These are phyloP conservation scores for Strongylocentrotus purpuratus DNA, from an alignment of 35 echinoderm and acorn worm species.

Conservation along the genomic window DNA sequence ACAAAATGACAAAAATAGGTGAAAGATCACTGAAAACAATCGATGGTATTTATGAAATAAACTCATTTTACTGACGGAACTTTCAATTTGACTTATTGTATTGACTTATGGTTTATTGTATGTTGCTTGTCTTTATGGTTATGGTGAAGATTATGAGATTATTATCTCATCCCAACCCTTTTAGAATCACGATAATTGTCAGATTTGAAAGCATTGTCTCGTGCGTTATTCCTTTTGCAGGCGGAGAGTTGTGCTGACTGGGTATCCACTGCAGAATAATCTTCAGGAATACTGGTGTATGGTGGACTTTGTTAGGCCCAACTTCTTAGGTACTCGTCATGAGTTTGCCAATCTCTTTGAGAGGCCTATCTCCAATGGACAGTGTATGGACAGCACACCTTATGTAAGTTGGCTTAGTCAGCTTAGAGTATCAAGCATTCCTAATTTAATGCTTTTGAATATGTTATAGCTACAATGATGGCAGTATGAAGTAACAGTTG, in stretches of 20 bases:
- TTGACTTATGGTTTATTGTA: too few species aligned
- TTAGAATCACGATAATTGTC: not conserved
- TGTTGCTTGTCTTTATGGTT: too few species aligned
- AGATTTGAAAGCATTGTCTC: not conserved
- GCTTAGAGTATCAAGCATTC: too few species aligned
- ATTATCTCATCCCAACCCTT: not conserved
- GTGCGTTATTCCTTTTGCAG: constrained; percentile 45
- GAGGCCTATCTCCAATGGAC: constrained; percentile 91
- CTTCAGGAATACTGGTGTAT: constrained; percentile 98
- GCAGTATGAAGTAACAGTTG: too few species aligned
- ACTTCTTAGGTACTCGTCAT: constrained; percentile 89
- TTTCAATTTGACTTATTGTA: too few species aligned
- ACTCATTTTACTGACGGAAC: too few species aligned
- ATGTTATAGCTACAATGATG: too few species aligned
- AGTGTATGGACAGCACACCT: constrained; percentile 90
- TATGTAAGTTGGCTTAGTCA: constrained; percentile 86
- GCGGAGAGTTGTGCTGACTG: constrained; percentile 91
- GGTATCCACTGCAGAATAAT: constrained; percentile 96
- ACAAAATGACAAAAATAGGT: too few species aligned
- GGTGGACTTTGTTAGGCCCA: constrained; percentile 99
- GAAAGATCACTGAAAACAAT: too few species aligned
- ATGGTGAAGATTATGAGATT: not conserved
- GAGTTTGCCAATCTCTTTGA: constrained; percentile 99
- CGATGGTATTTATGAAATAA: too few species aligned
- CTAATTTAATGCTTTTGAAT: too few species aligned